A percentile compares a stretch with the other conserved stretches of the same genome.
phyloP scores from a whole-genome alignment of 2,888 invertebrate species.

The Phaonia tiefii region DNA sequence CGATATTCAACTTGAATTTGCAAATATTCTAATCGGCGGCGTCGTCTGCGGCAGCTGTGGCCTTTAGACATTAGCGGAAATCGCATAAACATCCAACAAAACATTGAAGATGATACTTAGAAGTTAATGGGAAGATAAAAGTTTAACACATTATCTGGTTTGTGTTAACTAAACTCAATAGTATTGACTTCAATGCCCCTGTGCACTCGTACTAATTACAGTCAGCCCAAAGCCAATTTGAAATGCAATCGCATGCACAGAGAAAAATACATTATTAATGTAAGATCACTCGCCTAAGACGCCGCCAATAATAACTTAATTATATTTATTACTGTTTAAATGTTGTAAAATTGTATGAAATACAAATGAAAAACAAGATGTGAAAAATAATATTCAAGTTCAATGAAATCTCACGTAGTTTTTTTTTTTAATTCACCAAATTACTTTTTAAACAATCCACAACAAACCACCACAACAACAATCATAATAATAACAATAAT shows the following conservation, averaged over 20 bases:
- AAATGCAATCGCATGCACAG: neutral
- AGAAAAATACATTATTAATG: neutral
- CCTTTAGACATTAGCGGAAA: slow-evolving; percentile 1
- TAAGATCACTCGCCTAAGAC: neutral
- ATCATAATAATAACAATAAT: no score
- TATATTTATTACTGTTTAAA: slow-evolving; percentile 40
- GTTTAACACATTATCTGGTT: slow-evolving; percentile 7
- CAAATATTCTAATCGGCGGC: no score
- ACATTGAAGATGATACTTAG: slow-evolving; percentile 15
- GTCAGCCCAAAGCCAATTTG: slow-evolving; percentile 2
- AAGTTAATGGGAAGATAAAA: neutral
- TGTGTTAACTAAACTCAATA: neutral
- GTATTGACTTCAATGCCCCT: neutral
- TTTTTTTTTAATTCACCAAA: slow-evolving; percentile 43
- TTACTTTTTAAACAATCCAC: slow-evolving; percentile 30
- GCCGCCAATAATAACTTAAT: slow-evolving; percentile 44
- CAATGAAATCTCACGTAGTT: slow-evolving; percentile 66
- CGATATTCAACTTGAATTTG: no score
- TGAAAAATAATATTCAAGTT: slow-evolving; percentile 61
- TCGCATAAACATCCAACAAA: neutral
- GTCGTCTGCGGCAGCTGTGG: no score
- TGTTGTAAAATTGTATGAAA: neutral
- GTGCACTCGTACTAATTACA: no score
- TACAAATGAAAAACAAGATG: slow-evolving; percentile 43
- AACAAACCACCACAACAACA: slow-evolving; percentile 16